Percentiles rank a stretch among this genome's conserved stretches.
These are phyloP conservation scores for Tachyglossus aculeatus DNA, from an alignment of 2,797 vertebrate genomes.

Conservation along the genomic window DNA sequence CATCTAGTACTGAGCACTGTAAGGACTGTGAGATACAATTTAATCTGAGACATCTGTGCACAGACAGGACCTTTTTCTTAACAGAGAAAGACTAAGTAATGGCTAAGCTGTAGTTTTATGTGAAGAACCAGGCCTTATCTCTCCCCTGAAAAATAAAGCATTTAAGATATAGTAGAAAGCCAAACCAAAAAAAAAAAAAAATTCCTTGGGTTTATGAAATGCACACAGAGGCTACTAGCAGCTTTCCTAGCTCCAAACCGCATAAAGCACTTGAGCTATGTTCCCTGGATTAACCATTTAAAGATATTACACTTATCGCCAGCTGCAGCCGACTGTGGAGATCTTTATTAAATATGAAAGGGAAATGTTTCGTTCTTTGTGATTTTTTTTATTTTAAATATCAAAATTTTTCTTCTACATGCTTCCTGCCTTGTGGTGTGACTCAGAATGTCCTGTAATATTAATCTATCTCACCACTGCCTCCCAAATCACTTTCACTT, in stretches of 20 bases:
- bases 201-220: slow-evolving; percentile 66
- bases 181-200: slow-evolving; percentile 32
- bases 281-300: slow-evolving; percentile 73
- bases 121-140: slow-evolving; percentile 91
- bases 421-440: background rate
- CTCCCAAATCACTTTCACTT: background rate
- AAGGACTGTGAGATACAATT: slow-evolving; percentile 92
- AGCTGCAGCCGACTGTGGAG: slow-evolving; percentile 65
- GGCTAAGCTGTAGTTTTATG: slow-evolving; percentile 88
- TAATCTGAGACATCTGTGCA: slow-evolving; percentile 99
- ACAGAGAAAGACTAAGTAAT: slow-evolving; percentile 81
- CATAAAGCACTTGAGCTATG: slow-evolving; percentile 66
- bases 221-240: slow-evolving; percentile 48
- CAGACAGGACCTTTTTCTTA: slow-evolving; percentile 86
- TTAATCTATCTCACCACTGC: background rate
- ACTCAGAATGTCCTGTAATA: background rate
- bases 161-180: slow-evolving; percentile 71
- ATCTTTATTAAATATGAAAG: slow-evolving; percentile 69
- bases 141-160: slow-evolving; percentile 77
- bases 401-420: slow-evolving; percentile 38
- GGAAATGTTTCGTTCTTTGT: slow-evolving; percentile 29
- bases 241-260: slow-evolving; percentile 55
- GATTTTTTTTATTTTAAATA: slow-evolving; percentile 57
- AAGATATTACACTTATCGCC: slow-evolving; percentile 68
- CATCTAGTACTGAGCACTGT: slow-evolving; percentile 80